Evolutionary conservation across 2,888 invertebrate species (phyloP).

Genomic region (Clivina fossor): DNA sequence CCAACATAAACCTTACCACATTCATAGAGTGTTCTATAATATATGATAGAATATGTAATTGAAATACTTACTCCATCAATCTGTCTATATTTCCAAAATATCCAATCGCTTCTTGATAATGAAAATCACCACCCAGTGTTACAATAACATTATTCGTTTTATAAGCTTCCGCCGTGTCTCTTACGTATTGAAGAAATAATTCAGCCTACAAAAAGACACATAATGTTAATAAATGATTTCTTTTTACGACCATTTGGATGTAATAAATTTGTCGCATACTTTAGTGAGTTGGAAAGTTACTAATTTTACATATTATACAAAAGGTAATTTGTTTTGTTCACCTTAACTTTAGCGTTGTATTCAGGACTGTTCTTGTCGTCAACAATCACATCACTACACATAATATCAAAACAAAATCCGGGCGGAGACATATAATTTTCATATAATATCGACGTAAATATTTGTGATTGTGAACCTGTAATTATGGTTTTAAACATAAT

Average conservation of each 20-base stretch:
- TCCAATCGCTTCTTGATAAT: conserved; percentile 60
- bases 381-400: conserved; percentile 57
- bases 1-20: too few relatives aligned
- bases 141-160: conserved; percentile 62
- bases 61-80: too few relatives aligned
- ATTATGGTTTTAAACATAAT: too few relatives aligned
- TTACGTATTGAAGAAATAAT: conserved; percentile 45
- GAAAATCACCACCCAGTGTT: conserved; percentile 69
- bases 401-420: conserved; percentile 26
- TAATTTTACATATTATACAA: too few relatives aligned
- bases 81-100: conserved; percentile 66
- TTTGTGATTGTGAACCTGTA: conserved; percentile 14
- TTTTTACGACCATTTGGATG: neutral
- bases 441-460: conserved; percentile 19
- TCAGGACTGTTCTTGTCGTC: conserved; percentile 64
- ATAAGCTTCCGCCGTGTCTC: conserved; percentile 50
- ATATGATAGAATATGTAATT: too few relatives aligned
- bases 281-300: too few relatives aligned
- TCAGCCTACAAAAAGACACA: conserved; percentile 43
- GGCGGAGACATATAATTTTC: conserved; percentile 15
- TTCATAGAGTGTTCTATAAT: too few relatives aligned
- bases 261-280: too few relatives aligned
- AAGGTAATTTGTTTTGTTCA: too few relatives aligned
- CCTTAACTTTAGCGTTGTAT: conserved; percentile 65
- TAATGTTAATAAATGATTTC: neutral